Evolutionary conservation across 1,140 invertebrate species (phyloP), one percentile per base, ranked within the genome.

Genomic region (Drosophila arawakana): DNA sequence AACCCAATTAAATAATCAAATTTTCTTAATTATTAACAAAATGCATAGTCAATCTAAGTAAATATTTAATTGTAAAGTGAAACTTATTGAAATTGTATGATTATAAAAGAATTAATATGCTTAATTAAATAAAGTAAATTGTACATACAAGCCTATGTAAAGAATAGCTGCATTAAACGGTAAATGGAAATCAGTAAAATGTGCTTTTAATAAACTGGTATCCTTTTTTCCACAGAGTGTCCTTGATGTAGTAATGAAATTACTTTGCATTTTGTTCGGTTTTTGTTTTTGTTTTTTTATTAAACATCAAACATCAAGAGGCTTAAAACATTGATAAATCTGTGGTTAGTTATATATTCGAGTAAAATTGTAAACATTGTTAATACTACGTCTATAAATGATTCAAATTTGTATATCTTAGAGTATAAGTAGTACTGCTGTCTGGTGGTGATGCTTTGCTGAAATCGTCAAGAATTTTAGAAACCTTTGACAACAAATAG

Each of bases 11-110:
- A 35, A 39, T 71, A 47, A 65, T 63, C 41, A 68, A 78, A 73
- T 59, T 55, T 66, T 81, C 79, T 73, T 67, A 86, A 78, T 55
- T 73, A 67, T 66, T 86, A 88, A 88, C 76, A 67, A 78, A 82
- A 54, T 62, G 50, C 71, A 50, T 86, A 86, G 69, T 86, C 82
- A 86, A 82, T 67, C 49, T 88, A 86, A 86, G 83, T 74, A 88
- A 82, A 71, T 65, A 88, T 62, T 71, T 80, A 82, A 82, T 66
- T 80, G 65, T 82, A 88, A 88, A 65, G 58, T 65, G 77, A 59
- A 57, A 52, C 50, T 52, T 82, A 84, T 70, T 82, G 76, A 86
- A 86, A 86, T 82, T 81, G 83, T 85, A 81, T 54, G 66, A 82
- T 80, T 83, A 80, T 82, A 80, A 79, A 55, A 0, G 37, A 55